A percentile compares a stretch with the other conserved stretches of the same genome.
Evolutionary conservation across 1,140 invertebrate species (phyloP).

Genomic region (Himalopsyche phryganea): DNA sequence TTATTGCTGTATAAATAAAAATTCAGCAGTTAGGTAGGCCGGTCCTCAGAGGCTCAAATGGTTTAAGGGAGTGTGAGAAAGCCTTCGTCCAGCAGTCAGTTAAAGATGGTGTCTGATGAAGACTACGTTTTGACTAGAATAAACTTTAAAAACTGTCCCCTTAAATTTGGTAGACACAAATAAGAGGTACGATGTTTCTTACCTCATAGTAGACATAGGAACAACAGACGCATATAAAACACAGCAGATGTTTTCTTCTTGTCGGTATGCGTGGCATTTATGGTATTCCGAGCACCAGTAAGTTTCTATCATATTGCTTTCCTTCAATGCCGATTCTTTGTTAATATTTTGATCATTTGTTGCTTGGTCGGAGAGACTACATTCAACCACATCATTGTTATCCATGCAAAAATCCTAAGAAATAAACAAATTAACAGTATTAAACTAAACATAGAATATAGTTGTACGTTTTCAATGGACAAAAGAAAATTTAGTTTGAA

Average conservation of each 20-base stretch:
- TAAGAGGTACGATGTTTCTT: too few relatives aligned
- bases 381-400: slow-evolving; percentile 7
- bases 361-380: slow-evolving; percentile 27
- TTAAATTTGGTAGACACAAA: too few relatives aligned
- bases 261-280: slow-evolving; percentile 71
- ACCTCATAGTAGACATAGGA: slow-evolving; percentile 66
- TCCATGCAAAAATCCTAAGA: slow-evolving; percentile 28
- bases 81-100: too few relatives aligned
- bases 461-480: too few relatives aligned
- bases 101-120: too few relatives aligned
- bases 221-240: slow-evolving; percentile 64
- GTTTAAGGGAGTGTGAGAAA: too few relatives aligned
- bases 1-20: too few relatives aligned
- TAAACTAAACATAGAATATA: not conserved
- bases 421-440: not conserved
- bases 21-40: too few relatives aligned
- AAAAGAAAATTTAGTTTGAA: too few relatives aligned
- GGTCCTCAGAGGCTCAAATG: too few relatives aligned
- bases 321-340: slow-evolving; percentile 39
- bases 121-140: too few relatives aligned
- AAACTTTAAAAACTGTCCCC: too few relatives aligned
- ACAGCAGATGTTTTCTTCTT: slow-evolving; percentile 61
- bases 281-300: slow-evolving; percentile 82
- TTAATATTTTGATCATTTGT: slow-evolving; percentile 26
- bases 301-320: slow-evolving; percentile 55